Conservation (phyloP, 2,797 vertebrate genomes). For the Phalloptychus januarius region DNA sequence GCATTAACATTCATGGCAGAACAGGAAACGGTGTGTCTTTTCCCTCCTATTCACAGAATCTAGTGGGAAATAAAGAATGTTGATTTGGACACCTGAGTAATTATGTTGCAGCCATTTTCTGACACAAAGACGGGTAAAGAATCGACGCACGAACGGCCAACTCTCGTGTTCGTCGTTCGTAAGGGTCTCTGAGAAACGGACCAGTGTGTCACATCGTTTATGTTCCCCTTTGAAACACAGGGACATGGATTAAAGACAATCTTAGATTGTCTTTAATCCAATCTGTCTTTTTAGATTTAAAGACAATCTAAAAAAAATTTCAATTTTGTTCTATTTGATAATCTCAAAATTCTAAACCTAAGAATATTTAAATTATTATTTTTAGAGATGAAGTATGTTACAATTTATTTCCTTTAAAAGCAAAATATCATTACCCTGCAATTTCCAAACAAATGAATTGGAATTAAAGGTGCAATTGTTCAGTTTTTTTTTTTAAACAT, state of each 20-base stretch:
- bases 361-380: neutral
- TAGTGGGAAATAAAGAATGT: no score
- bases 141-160: no score
- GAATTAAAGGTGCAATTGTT: neutral
- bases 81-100: no score
- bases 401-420: neutral
- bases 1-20: no score
- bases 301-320: neutral
- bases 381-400: neutral
- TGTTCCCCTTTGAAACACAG: neutral
- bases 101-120: no score
- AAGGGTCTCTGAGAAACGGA: neutral
- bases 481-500: neutral
- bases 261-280: no score
- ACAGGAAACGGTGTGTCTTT: no score
- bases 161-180: neutral
- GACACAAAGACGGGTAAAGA: no score
- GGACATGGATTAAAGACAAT: neutral
- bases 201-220: neutral
- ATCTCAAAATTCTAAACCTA: neutral
- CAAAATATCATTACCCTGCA: neutral
- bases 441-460: neutral
- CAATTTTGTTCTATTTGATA: no score
- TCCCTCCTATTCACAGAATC: no score
- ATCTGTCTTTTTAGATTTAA: no score